Percentiles rank a stretch among this genome's conserved stretches.
Evolutionary conservation across 2,797 vertebrate species (phyloP).

Genomic region (Trachops cirrhosus): DNA sequence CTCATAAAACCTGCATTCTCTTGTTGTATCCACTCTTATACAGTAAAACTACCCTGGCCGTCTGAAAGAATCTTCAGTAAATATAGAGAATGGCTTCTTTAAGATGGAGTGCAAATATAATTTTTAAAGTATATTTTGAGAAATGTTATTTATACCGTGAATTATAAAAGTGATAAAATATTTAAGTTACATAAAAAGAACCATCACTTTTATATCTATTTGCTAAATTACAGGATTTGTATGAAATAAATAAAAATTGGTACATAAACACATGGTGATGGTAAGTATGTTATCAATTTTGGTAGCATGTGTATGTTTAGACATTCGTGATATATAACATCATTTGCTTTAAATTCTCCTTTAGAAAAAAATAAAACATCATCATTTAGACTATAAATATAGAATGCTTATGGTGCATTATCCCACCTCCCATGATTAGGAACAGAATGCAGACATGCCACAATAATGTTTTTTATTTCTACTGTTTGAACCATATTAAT

Average conservation of each 20-base stretch:
- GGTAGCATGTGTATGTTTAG: conserved; percentile 2
- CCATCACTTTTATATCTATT: not conserved
- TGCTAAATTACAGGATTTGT: conserved; percentile 55
- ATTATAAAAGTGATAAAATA: not conserved
- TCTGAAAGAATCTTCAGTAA: not conserved
- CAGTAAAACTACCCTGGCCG: not conserved
- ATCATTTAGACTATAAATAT: conserved; percentile 73
- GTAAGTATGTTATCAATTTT: conserved; percentile 54
- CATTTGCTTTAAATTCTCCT: conserved; percentile 27
- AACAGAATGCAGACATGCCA: conserved; percentile 89
- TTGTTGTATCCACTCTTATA: not conserved
- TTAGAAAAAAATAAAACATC: conserved; percentile 65
- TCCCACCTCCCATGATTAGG: conserved; percentile 81
- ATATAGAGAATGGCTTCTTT: not conserved
- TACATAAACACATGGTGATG: not conserved
- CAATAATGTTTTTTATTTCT: conserved; percentile 89
- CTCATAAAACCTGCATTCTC: not conserved
- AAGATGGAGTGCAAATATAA: not conserved
- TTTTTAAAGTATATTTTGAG: not conserved
- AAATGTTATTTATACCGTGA: not conserved
- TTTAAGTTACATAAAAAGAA: not conserved
- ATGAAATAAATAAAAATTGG: conserved; percentile 43
- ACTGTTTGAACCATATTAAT: conserved; percentile 93
- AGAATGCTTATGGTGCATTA: conserved; percentile 79
- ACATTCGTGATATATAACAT: not conserved